Evolutionary conservation across 2,113 vertebrate species (phyloP), one percentile per base, ranked within the genome.

Genomic region (Edolisoma coerulescens): DNA sequence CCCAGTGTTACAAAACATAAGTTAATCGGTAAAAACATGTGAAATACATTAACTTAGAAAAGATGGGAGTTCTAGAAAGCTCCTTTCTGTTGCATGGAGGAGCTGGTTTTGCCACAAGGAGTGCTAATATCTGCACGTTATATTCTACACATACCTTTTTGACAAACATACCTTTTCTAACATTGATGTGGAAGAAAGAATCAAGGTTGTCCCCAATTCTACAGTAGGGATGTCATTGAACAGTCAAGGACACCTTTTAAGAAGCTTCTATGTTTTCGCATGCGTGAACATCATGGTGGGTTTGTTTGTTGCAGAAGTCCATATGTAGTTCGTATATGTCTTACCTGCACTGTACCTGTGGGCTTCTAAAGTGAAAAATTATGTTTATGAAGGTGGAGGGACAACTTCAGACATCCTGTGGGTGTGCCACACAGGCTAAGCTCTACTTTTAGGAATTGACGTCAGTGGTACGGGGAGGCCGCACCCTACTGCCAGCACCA

Each of bases 361-460:
- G 45, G 60, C 77, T 89, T 64, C 47, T 42, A n/a, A 54, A 64
- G 60, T 60, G 68, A 81, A 83, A 95, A 85, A 30, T 39, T 4
- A 11, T 97, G 94, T 97, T 88, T 96, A 16, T 92, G 61, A 88
- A 96, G 92, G 92, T 39, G 65, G 84, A 64, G 86, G 87, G 92
- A 91, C 95, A 91, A 50, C 50, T 91, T 73, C 91, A 93, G 91
- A 95, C 81, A 89, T 95, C 95, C 96, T 93, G 47, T 87, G 96
- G 93, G 97, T 96, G 96, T 90, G 95, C 89, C 77, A 74, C 93
- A 12, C 47, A 28, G 86, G 64, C 96, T 93, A 59, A 97, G 28
- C 35, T 76, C 97, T 96, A 64, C 73, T 95, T 97, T 98, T 96
- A 97, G 96, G 94, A 93, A 91, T 53, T 95, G 50, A 95, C 80